Base-by-base conservation (phyloP, 2,113 vertebrate species). In the Sebastes schlegelii region DNA sequence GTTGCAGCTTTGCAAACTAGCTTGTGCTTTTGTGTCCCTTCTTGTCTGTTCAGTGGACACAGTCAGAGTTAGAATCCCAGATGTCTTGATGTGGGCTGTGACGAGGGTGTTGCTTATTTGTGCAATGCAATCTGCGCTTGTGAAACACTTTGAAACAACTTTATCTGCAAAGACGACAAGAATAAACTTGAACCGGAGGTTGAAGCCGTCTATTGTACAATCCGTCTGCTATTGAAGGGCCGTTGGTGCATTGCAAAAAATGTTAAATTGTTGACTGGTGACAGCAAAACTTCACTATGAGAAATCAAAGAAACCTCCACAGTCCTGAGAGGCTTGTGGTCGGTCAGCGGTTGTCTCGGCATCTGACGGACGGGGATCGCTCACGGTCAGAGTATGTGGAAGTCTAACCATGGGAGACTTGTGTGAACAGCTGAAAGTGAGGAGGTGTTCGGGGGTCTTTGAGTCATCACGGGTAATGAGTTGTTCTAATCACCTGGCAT, bases 401-500 rank as follows among this genome's bases (percentile, higher is more conserved):
- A 82, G 74, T 71, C 26, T 85, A 26, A 77, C 74, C 11, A 43
- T 64, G 75, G 79, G 79, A 84, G 63, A 60, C 48, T 42, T 74
- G 72, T 83, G 66, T 71, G 60, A 48, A 79, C 85, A 88, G 80
- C 88, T 88, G 88, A 83, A 71, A 69, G 52, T 64, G 23, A 76
- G 43, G 63, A 46, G 19, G 66, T 64, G 49, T 71, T 79, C 58
- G 21, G 64, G 49, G 67, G 16, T 79, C 51, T 75, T 74, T 49
- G 13, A 79, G 66, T 76, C 58, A 49, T 43, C 54, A 49, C 72
- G 21, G 23, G 52, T 85, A 88, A 80, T 76, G 74, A 85, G 58
- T 63, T 72, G 66, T 83, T 62, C 58, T 80, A 85, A 87, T 91
- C 88, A 83, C 67, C 74, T 74, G 84, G 77, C 82, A 48, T 72